These are phyloP conservation scores for Heterodera filipjevi DNA, from an alignment of 2,888 invertebrate species.

Conservation along the genomic window DNA sequence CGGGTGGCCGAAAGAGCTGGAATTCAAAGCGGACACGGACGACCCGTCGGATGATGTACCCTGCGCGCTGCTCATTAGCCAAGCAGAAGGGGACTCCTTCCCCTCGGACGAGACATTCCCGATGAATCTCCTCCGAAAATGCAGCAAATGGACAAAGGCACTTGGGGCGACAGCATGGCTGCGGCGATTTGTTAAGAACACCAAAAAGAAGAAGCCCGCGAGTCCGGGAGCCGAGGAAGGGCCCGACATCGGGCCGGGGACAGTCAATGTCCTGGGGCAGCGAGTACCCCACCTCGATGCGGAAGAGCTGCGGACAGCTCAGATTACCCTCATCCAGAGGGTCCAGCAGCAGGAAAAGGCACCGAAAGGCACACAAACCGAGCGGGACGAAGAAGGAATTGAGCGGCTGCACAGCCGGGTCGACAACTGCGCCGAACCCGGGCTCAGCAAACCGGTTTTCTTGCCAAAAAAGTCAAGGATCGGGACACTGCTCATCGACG, in stretches of 20 bases:
- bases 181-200: too few species aligned
- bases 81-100: neutral
- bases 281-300: too few species aligned
- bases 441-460: neutral
- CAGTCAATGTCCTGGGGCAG: too few species aligned
- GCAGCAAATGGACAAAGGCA: too few species aligned
- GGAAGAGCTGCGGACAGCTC: too few species aligned
- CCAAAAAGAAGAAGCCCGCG: too few species aligned
- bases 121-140: too few species aligned
- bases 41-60: too few species aligned
- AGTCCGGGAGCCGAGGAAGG: too few species aligned
- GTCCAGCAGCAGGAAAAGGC: neutral
- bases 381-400: neutral
- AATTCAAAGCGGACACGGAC: neutral
- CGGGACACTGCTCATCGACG: neutral
- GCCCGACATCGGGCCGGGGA: too few species aligned
- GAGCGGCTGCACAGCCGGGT: neutral
- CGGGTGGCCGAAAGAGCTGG: constrained; percentile 6
- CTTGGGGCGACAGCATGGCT: too few species aligned
- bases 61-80: neutral
- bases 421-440: neutral
- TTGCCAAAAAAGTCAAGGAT: constrained; percentile 23
- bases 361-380: neutral
- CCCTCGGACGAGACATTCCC: too few species aligned
- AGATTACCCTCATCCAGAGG: neutral